Conservation (phyloP, 2,888 invertebrate genomes). For the Eupsilia transversa region DNA sequence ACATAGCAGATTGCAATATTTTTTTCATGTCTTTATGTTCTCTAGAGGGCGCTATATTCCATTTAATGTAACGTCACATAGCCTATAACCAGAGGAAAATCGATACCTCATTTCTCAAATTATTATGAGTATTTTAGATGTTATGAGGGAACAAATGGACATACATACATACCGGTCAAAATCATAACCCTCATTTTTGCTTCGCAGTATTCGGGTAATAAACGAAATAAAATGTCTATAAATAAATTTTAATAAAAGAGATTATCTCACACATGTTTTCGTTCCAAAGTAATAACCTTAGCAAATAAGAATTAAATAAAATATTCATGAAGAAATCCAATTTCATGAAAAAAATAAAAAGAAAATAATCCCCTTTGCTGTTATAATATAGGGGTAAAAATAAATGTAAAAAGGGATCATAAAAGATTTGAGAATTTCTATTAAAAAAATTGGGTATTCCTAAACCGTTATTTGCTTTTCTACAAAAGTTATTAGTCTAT, state of each 20-base stretch:
- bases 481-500: not conserved
- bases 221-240: not conserved
- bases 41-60: no score
- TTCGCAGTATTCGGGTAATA: no score
- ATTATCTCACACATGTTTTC: not conserved
- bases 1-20: no score
- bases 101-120: no score
- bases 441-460: not conserved
- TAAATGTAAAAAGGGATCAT: not conserved
- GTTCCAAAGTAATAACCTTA: not conserved
- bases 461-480: not conserved
- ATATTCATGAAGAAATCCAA: not conserved
- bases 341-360: not conserved
- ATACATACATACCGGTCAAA: no score
- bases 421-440: not conserved
- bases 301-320: constrained; percentile 3
- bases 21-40: no score
- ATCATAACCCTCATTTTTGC: no score
- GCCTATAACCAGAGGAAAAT: no score
- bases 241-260: constrained; percentile 11
- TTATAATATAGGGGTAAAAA: not conserved
- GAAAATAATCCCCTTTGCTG: not conserved
- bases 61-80: no score
- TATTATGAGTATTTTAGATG: no score
- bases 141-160: no score